These are phyloP conservation scores for Eleutherodactylus coqui DNA, from an alignment of 2,797 vertebrate species.

Conservation along the genomic window DNA sequence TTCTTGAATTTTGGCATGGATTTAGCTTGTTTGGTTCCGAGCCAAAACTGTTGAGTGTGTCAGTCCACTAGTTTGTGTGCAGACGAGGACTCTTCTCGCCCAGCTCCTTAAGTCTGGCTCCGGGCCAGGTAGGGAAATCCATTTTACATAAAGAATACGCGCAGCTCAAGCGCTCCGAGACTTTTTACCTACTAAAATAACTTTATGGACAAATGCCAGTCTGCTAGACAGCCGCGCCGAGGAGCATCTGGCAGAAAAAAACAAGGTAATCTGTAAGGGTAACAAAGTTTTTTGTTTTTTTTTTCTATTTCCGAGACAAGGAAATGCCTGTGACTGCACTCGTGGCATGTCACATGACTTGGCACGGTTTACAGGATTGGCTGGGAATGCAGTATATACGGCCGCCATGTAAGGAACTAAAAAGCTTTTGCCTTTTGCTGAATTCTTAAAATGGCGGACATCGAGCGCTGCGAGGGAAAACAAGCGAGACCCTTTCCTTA, in stretches of 20 bases:
- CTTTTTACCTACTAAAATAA: constrained; percentile 83
- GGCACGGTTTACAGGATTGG: constrained; percentile 82
- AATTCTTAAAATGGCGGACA: constrained; percentile 89
- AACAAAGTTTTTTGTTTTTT: constrained; percentile 69
- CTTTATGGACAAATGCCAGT: constrained; percentile 79
- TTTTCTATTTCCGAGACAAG: constrained; percentile 69
- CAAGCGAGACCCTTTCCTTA: constrained; percentile 69
- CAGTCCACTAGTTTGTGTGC: constrained; percentile 82
- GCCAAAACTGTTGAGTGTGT: constrained; percentile 84
- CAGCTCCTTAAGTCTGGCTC: constrained; percentile 81
- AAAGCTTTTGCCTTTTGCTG: constrained; percentile 80
- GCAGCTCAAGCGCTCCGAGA: constrained; percentile 79
- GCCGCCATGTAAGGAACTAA: constrained; percentile 90
- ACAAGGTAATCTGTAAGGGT: constrained; percentile 74
- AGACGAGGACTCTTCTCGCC: constrained; percentile 80
- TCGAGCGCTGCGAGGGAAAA: constrained; percentile 72
- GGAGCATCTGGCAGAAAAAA: constrained; percentile 74
- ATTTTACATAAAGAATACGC: constrained; percentile 91
- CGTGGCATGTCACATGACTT: constrained; percentile 87
- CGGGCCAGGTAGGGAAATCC: constrained; percentile 91
- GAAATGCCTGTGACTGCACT: constrained; percentile 83
- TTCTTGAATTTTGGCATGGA: constrained; percentile 84
- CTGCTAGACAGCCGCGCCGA: constrained; percentile 74
- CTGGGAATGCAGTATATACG: constrained; percentile 78
- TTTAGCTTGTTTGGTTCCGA: constrained; percentile 81